Evolutionary conservation across 1,140 invertebrate genomes (phyloP), one percentile per base, ranked within the genome.

Genomic region (Drosophila trapezifrons): DNA sequence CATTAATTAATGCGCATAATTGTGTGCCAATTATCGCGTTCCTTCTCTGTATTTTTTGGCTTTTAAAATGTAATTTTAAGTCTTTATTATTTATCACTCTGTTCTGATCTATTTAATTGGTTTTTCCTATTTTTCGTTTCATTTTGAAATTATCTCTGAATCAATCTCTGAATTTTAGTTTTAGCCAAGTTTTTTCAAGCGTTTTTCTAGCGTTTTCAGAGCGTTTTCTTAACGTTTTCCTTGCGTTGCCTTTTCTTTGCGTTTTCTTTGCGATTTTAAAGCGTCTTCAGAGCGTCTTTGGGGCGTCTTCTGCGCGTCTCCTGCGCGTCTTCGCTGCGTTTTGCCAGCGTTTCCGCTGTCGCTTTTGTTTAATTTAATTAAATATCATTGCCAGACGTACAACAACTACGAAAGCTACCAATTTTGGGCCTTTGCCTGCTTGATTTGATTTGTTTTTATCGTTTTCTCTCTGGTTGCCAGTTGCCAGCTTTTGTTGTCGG

Each of bases 321-420:
- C 2, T 2, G 1, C 1, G 47, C 47, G 47, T 29, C 27, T 18
- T 29, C 8, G 8, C 2, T 18, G 51, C 51, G 51, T 54, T 17
- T 60, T 32, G 37, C 2, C 15, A 18, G 37, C 43, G 64, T 47
- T 66, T 66, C 32, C 20, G 32, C 49, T 27, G 59, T 29, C 7
- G 45, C 15, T 35, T 54, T 69, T 27, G 58, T 32, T 71, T 32
- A 57, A 71, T 57, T 57, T 32, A 70, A 47, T 72, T 70, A 32
- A 71, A 45, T 70, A 69, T 40, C 35, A 69, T 45, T 46, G 37
- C 60, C 47, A 52, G 10, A 32, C 25, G 22, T 22, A 35, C 51
- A 54, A 54, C 51, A 54, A 54, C 45, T 60, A 17, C 22, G 59
- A 46, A 42, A 54, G 46, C 43, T 64, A 37, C 60, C 71, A 52